Evolutionary conservation across 1,140 invertebrate genomes (phyloP).

Genomic region (Conopomorpha cramerella): DNA sequence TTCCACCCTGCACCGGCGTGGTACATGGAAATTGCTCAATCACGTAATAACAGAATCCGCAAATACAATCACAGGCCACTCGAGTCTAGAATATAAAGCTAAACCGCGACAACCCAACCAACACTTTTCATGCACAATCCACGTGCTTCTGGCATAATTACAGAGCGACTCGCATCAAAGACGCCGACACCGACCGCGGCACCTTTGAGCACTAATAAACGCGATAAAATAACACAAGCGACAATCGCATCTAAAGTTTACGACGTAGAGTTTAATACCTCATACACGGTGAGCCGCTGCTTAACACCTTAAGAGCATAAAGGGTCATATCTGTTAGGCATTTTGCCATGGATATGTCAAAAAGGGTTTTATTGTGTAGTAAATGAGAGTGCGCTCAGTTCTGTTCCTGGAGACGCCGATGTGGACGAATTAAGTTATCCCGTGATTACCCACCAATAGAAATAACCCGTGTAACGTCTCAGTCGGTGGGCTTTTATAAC

Average conservation of each 20-base stretch:
- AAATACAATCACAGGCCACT: neutral
- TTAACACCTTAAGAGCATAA: constrained; percentile 50
- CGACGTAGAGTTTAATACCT: constrained; percentile 6
- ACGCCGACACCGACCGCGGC: constrained; percentile 36
- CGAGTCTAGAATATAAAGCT: neutral
- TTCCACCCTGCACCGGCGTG: too few species aligned
- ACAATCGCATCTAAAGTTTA: constrained; percentile 9
- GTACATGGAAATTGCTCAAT: too few species aligned
- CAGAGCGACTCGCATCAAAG: constrained; percentile 37
- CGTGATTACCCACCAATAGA: too few species aligned
- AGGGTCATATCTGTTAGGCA: constrained; percentile 53
- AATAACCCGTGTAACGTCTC: too few species aligned
- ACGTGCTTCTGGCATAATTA: constrained; percentile 41
- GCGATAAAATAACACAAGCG: constrained; percentile 7
- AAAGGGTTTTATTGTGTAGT: constrained; percentile 48
- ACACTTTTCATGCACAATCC: too few species aligned
- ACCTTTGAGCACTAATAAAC: constrained; percentile 51
- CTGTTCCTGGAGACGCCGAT: too few species aligned
- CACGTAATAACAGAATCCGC: too few species aligned
- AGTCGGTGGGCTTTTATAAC: too few species aligned
- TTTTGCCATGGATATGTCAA: constrained; percentile 57
- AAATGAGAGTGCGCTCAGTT: constrained; percentile 45
- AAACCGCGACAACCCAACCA: too few species aligned
- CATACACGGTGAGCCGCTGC: constrained; percentile 11
- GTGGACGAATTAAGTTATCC: constrained; percentile 32